These are phyloP conservation scores for Trididemnum nubilum DNA, from an alignment of 23 tunicate species.

Conservation along the genomic window DNA sequence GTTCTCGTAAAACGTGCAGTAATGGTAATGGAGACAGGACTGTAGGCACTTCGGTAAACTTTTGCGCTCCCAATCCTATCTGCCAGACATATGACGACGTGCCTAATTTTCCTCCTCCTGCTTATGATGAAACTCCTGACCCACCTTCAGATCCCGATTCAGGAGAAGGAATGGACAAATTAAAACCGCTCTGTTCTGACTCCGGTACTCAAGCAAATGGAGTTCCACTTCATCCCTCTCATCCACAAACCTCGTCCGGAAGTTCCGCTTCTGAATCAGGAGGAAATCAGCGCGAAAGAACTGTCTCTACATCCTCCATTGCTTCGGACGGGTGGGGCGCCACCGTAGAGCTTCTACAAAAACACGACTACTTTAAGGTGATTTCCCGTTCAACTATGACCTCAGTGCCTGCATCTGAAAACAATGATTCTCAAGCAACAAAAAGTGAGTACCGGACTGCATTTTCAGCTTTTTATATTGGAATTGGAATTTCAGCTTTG, in stretches of 20 bases:
- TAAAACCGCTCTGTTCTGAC: constrained; percentile 49
- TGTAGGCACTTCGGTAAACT: background rate
- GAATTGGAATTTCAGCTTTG: too few relatives aligned
- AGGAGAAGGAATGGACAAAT: constrained; percentile 48
- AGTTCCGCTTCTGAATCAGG: background rate
- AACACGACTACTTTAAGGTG: constrained; percentile 40
- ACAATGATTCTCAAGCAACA: constrained; percentile 13
- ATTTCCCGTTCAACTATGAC: background rate
- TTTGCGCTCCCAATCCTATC: background rate
- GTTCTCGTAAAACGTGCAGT: background rate
- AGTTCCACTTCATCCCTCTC: background rate
- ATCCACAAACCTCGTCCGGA: background rate
- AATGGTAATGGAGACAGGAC: background rate
- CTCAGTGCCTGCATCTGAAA: background rate
- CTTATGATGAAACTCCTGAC: background rate
- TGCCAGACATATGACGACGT: background rate
- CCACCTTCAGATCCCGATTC: constrained; percentile 42
- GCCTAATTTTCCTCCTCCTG: background rate
- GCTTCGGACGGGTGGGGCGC: constrained; percentile 68
- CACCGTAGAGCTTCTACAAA: constrained; percentile 32
- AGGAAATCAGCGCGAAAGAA: constrained; percentile 31
- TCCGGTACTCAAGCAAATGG: background rate
- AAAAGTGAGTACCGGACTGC: constrained; percentile 49
- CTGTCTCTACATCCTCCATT: constrained; percentile 44
- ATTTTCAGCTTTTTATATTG: background rate